Base-by-base conservation (phyloP, 1,140 invertebrate species). In the Arion vulgaris region DNA sequence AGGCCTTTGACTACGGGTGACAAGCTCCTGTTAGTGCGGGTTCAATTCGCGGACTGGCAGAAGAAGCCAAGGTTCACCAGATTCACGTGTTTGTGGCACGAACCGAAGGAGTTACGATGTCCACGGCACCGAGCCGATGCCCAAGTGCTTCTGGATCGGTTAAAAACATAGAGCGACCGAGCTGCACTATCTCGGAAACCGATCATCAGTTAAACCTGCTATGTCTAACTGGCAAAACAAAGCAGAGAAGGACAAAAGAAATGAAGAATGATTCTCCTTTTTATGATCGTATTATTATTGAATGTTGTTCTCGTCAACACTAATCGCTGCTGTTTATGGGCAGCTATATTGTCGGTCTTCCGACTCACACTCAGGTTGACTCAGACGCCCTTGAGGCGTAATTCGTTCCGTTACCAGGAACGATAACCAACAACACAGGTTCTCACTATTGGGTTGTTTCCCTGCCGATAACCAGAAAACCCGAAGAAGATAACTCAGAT, bases 341-440 rank as follows among this genome's bases (percentile, higher is more conserved):
- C 41, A n/a, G 17, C 11, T 72, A 41, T 45, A 32, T 41, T 39
- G 41, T 72, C 71, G 36, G 38, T 38, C 41, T 72, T 72, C 71
- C 39, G 23, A 72, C 71, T 72, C 71, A 72, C 71, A 72, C 71
- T 72, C 41, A 45, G 4, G 71, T 72, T 72, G 71, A 72, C 71
- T 72, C 71, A 72, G 71, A 72, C 71, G 71, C 36, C 71, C 41
- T 38, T 26, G 19, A 38, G 26, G 71, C 26, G 71, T 38, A n/a
- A 36, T 72, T 38, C 36, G 71, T 45, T 72, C 71, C 71, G 71
- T 72, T 72, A 72, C 71, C 71, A 72, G 1, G 36, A n/a, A 72
- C 2, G 71, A 72, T 72, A 72, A 72, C 71, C 28, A 38, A 38
- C 71, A 45, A 72, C 36, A 19, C 38, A 19, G 19, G 36, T 41